A percentile compares a stretch with the other conserved stretches of the same genome.
Evolutionary conservation across 2,888 invertebrate genomes (phyloP).

Genomic region (Arenicola marina): DNA sequence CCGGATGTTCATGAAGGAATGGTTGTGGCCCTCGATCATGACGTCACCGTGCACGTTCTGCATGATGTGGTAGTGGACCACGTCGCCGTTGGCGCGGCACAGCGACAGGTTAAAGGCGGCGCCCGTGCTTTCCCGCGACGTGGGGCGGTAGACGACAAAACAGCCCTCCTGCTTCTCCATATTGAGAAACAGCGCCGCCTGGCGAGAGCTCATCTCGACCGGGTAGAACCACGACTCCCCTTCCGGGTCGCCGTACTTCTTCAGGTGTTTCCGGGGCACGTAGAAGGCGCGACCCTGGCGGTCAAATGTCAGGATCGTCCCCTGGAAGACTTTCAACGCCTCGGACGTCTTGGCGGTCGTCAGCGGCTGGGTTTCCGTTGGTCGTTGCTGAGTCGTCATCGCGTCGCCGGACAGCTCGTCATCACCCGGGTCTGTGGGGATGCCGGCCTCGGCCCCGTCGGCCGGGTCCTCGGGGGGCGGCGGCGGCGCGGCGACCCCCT

Average conservation of each 20-base stretch:
- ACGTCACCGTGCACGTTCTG: slow-evolving; percentile 36
- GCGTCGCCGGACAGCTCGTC: not conserved
- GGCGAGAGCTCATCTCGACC: slow-evolving; percentile 27
- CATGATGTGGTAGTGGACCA: slow-evolving; percentile 36
- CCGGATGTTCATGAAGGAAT: slow-evolving; percentile 33
- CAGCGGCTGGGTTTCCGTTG: not conserved
- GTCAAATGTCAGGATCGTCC: slow-evolving; percentile 27
- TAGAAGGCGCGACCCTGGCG: slow-evolving; percentile 31
- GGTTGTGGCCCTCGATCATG: slow-evolving; percentile 37
- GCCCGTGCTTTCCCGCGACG: not conserved
- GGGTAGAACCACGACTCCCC: slow-evolving; percentile 38
- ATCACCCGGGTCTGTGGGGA: not conserved
- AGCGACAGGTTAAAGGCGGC: slow-evolving; percentile 32
- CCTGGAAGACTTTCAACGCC: slow-evolving; percentile 4
- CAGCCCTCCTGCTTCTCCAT: slow-evolving; percentile 36
- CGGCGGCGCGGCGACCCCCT: not conserved
- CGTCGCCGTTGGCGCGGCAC: slow-evolving; percentile 25
- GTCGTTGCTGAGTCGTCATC: not conserved
- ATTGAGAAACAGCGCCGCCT: slow-evolving; percentile 34
- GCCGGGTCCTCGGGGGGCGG: not conserved
- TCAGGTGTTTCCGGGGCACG: slow-evolving; percentile 21
- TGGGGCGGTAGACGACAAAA: slow-evolving; percentile 33
- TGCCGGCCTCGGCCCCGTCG: not conserved
- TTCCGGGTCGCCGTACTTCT: slow-evolving; percentile 33
- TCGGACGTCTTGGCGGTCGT: not conserved